These are phyloP conservation scores for Silurus glanis DNA, from an alignment of 2,113 vertebrate genomes.

Conservation along the genomic window DNA sequence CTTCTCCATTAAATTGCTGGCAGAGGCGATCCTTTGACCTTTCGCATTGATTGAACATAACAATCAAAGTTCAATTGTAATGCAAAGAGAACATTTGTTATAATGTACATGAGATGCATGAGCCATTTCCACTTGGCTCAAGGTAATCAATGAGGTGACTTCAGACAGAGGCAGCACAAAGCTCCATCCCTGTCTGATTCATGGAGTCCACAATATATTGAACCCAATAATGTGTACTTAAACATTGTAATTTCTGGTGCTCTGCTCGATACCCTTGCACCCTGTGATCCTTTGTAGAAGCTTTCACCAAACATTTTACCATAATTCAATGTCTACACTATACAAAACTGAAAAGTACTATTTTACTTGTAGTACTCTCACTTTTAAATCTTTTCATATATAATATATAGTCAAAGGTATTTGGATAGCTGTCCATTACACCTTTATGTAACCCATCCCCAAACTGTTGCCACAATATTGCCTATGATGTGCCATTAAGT, in stretches of 20 bases:
- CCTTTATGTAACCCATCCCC: neutral
- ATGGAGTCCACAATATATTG: conserved; percentile 70
- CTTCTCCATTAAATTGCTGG: conserved; percentile 99
- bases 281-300: conserved; percentile 5
- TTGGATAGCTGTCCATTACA: neutral
- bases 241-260: conserved; percentile 64
- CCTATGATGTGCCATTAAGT: neutral
- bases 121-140: conserved; percentile 93
- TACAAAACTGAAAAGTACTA: neutral
- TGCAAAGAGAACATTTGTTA: conserved; percentile 99
- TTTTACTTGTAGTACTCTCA: neutral
- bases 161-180: conserved; percentile 73
- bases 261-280: conserved; percentile 35
- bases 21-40: conserved; percentile 98
- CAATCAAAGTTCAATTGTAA: conserved; percentile 99
- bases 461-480: neutral
- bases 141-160: conserved; percentile 96
- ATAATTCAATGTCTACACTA: neutral
- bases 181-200: conserved; percentile 65
- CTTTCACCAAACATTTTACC: neutral
- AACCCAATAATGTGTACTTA: conserved; percentile 73
- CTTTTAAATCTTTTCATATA: neutral
- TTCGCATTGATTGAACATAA: conserved; percentile 99
- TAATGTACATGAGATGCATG: conserved; percentile 97
- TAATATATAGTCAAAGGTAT: neutral